Percentiles rank a stretch among this genome's conserved stretches.
Evolutionary conservation across 1,140 invertebrate species (phyloP).

Genomic region (Diorhabda carinulata): DNA sequence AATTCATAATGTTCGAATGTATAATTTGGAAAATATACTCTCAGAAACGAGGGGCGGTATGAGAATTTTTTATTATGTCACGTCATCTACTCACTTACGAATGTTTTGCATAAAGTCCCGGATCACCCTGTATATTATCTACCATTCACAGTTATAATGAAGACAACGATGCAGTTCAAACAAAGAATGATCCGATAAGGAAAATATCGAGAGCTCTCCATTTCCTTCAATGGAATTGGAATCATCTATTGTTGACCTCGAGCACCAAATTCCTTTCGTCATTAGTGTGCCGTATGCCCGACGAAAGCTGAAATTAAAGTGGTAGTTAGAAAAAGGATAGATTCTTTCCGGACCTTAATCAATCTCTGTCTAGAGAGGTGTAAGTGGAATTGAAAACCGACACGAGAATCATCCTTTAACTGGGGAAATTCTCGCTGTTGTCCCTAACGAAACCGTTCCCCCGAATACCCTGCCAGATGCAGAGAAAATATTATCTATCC

Average conservation of each 20-base stretch:
- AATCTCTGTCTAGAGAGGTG: slow-evolving; percentile 1
- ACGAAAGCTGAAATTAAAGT: slow-evolving; percentile 2
- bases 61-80: too few species aligned
- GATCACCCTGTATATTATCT: too few species aligned
- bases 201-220: neutral
- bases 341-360: neutral
- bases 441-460: neutral
- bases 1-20: too few species aligned
- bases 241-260: neutral
- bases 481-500: too few species aligned
- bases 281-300: neutral
- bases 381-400: slow-evolving; percentile 1
- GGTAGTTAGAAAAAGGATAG: neutral
- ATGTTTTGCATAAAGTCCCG: too few species aligned
- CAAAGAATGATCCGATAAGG: neutral
- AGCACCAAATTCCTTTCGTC: neutral
- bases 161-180: too few species aligned
- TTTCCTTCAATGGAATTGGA: slow-evolving; percentile 2
- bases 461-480: too few species aligned
- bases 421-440: neutral
- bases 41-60: too few species aligned
- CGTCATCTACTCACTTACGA: too few species aligned
- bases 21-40: too few species aligned
- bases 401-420: neutral
- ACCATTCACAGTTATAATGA: too few species aligned